Base-by-base conservation (phyloP, 2,888 invertebrate genomes). In the Hirtodrosophila confusa region DNA sequence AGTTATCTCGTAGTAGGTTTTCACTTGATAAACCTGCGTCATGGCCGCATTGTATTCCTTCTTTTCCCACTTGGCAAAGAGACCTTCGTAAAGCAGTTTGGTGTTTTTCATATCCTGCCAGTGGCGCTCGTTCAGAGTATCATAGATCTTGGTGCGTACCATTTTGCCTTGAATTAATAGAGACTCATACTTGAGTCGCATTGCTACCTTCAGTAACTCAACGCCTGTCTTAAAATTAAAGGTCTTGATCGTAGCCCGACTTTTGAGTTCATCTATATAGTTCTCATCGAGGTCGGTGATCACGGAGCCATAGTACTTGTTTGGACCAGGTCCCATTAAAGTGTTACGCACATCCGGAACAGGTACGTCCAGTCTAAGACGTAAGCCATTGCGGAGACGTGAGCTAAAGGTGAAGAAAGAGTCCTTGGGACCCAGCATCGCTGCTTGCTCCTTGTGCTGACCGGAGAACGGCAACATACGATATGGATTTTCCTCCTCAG, bases 231-330 rank as follows among this genome's bases (percentile, higher is more conserved):
- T 90, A 36, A 89, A 90, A 11, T 89, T 89, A 35, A 91, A 90
- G 1, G 69, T 61, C n/a, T 89, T 89, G 0, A 90, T 67, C 0
- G 86, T 69, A 1, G 90, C 88, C 0, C 90, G 86, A 17, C 82
- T 88, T 6, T 86, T 85, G 0, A 91, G 58, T 53, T 90, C 91
- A n/a, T 89, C 78, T n/a, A 90, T 88, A 35, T 91, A 91, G 37
- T 90, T 87, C 62, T 91, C 91, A 58, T 91, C 91, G 33, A 91
- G 89, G 41, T 91, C 91, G 0, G 90, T 90, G 4, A 90, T 86
- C 0, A 91, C 88, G 7, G 86, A 77, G 10, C 89, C 85, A 2
- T 64, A 69, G 36, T 84, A 85, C 53, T 90, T 89, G 3, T 50
- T 62, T 0, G 50, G 11, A 0, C 83, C 82, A 3, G 71, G 71